Evolutionary conservation across 2,888 invertebrate species (phyloP), one percentile per base, ranked within the genome.

Genomic region (Melanostoma mellinum): DNA sequence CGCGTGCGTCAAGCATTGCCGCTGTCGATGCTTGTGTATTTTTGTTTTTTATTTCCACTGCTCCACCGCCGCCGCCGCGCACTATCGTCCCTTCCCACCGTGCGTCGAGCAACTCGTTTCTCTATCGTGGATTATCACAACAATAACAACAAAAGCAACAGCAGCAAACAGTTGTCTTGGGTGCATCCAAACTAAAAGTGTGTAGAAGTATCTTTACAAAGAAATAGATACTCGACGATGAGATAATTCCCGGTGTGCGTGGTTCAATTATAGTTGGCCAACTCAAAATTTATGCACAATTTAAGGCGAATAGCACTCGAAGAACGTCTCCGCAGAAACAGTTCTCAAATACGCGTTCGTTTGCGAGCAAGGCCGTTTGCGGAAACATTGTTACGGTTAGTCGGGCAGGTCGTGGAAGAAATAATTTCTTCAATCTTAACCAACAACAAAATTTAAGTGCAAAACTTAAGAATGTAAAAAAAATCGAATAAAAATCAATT

Each of bases 91-190:
- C 46, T 33, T 50, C 44, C 35, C 36, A 4, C 42, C 65, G n/a
- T n/a, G n/a, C n/a, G 67, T 44, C 60, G 58, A 56, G 63, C 63
- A 78, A 82, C 82, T 82, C 44, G 82, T 82, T 78, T 68, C 68
- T 75, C 63, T 63, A 50, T 63, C 50, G 38, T 63, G 50, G 10
- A 63, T 63, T 61, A 40, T 52, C 42, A 67, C 50, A 35, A 52
- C 40, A 52, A 67, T 9, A 52, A 52, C 67, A 53, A 55, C 20
- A 63, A 9, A 9, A 35, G 40, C 40, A 52, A 67, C 32, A 52
- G 32, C 67, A 53, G 50, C 20, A 63, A 40, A 42, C 48, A 63
- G 44, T 61, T 46, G 35, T 61, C 46, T 61, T 61, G 36, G 61
- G 61, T 61, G 61, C 61, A 61, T 61, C 61, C 63, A 63, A 63